Percentiles rank a stretch among this genome's conserved stretches.
phyloP scores from a whole-genome alignment of 2,113 vertebrate genomes.

The Otocyon megalotis region DNA sequence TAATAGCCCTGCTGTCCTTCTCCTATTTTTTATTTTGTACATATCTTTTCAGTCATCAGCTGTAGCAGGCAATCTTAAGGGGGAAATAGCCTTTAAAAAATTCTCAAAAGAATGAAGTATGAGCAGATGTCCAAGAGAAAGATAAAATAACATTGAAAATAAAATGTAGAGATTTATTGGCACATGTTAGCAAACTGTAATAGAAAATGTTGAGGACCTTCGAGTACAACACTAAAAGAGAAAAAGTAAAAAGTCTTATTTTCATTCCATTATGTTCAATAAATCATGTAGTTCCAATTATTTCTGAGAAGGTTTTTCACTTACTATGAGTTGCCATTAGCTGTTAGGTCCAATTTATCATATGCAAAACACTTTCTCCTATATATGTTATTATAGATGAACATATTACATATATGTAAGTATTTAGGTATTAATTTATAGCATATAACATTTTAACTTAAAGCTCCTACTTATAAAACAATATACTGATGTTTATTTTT shows the following conservation, averaged over 20 bases:
- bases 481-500: neutral
- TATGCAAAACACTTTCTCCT: constrained; percentile 61
- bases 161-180: constrained; percentile 85
- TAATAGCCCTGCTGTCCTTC: constrained; percentile 41
- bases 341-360: constrained; percentile 45
- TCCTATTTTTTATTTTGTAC: constrained; percentile 49
- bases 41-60: neutral
- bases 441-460: neutral
- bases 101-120: constrained; percentile 79
- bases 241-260: constrained; percentile 75
- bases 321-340: constrained; percentile 44
- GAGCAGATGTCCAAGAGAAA: constrained; percentile 76
- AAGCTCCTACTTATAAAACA: constrained; percentile 55
- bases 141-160: constrained; percentile 82
- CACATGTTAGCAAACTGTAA: constrained; percentile 81
- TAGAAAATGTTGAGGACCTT: constrained; percentile 81
- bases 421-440: neutral
- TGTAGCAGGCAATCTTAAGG: constrained; percentile 60
- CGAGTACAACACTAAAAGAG: constrained; percentile 81
- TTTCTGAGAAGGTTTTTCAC: constrained; percentile 60
- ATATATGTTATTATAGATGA: neutral
- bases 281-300: constrained; percentile 66
- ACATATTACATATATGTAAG: neutral
- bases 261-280: constrained; percentile 59
- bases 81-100: constrained; percentile 62